These are phyloP conservation scores for Argyrosomus regius DNA, from an alignment of 2,797 vertebrate genomes.

Conservation along the genomic window DNA sequence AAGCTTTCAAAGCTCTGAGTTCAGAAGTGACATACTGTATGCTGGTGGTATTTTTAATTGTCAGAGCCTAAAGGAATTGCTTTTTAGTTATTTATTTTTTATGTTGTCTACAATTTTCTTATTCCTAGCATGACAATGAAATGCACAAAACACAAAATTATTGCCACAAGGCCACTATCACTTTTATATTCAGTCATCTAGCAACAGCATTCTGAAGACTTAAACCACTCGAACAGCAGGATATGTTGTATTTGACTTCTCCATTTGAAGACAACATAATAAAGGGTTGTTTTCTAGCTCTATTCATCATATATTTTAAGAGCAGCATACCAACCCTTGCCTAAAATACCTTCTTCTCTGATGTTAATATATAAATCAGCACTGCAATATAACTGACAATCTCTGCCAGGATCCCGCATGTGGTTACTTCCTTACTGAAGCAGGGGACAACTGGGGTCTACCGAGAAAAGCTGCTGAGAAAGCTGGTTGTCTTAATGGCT, in stretches of 20 bases:
- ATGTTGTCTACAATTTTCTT: background rate
- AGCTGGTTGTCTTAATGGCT: constrained; percentile 45
- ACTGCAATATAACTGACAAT: background rate
- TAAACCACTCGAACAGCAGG: constrained; percentile 23
- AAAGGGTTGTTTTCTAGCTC: constrained; percentile 1
- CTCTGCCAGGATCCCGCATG: background rate
- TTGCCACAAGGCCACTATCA: background rate
- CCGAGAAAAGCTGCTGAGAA: constrained; percentile 63
- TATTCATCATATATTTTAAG: constrained; percentile 10
- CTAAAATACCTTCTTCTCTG: background rate
- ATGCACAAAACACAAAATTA: constrained; percentile 3
- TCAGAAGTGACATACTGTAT: background rate
- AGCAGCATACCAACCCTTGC: constrained; percentile 4
- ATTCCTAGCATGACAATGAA: constrained; percentile 1
- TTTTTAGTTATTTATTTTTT: background rate
- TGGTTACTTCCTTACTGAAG: constrained; percentile 19
- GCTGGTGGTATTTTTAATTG: background rate
- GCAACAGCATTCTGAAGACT: background rate
- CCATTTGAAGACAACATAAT: constrained; percentile 30
- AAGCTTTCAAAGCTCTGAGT: background rate
- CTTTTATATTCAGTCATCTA: constrained; percentile 24
- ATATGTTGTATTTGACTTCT: constrained; percentile 33
- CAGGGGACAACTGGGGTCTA: constrained; percentile 23
- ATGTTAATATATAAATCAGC: background rate
- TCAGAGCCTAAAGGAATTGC: background rate